These are phyloP conservation scores for Petroica traversi DNA, from an alignment of 2,113 vertebrate genomes.

Conservation along the genomic window DNA sequence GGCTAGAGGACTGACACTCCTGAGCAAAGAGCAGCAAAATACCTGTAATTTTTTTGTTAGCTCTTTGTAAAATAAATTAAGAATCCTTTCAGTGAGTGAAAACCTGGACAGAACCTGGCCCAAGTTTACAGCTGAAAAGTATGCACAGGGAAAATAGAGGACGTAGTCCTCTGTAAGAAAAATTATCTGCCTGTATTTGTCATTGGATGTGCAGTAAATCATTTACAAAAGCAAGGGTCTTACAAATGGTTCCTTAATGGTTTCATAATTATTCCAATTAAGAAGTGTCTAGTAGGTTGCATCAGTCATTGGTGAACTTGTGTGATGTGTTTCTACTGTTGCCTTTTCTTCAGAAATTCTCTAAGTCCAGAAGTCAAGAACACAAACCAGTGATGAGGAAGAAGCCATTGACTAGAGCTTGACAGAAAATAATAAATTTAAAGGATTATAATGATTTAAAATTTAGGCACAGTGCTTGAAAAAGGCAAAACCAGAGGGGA, in stretches of 20 bases:
- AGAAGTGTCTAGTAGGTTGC: background rate
- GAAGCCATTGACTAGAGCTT: background rate
- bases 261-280: conserved; percentile 17
- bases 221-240: background rate
- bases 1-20: background rate
- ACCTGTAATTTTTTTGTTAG: background rate
- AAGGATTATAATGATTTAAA: background rate
- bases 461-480: background rate
- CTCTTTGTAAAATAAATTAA: background rate
- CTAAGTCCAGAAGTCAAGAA: background rate
- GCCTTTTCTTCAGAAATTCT: background rate
- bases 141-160: background rate
- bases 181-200: background rate
- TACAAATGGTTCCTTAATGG: background rate
- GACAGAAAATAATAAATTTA: background rate
- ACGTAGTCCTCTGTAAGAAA: background rate
- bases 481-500: background rate
- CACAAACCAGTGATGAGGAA: background rate
- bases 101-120: background rate
- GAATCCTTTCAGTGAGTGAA: background rate
- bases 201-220: background rate
- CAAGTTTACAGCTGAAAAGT: background rate
- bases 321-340: background rate
- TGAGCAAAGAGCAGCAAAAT: background rate
- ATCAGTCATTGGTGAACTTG: background rate